Base-by-base conservation (phyloP, 2,888 invertebrate genomes). In the Trilocha varians region DNA sequence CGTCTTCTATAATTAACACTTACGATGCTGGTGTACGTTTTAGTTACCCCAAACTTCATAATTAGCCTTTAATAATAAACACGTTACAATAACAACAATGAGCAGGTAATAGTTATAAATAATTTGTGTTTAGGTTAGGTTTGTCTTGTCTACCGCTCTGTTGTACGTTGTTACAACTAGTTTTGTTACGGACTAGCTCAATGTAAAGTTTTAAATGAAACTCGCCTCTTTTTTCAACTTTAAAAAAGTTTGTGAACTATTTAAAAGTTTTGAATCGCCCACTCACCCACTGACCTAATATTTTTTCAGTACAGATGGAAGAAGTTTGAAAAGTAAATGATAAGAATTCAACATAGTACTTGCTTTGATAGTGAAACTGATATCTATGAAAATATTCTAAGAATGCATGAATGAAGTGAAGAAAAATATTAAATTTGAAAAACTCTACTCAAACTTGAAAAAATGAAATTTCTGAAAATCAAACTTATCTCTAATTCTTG, bases 41-140 rank as follows among this genome's bases (percentile, higher is more conserved):
- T 52, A 48, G 50, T 37, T 37, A 40, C 44, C 40, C 36, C 40
- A 36, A 48, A 51, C 44, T 42, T 57, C 47, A 48, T 58, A 55
- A 64, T 67, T 66, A 65, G 59, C 62, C 42, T 18, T 45, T 53
- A 48, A 41, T 36, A 47, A 44, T 53, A 43, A 50, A 44, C 47
- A 55, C 39, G 48, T 52, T 45, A 45, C 52, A 53, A 53, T 50
- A 57, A 52, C 45, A 57, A 57, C 53, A 50, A 47, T 44, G 55
- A 52, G 58, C 69, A 65, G 68, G 67, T 75, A 75, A 76, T 71
- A 68, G 78, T 78, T 80, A 78, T 69, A 72, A 78, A 78, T 79
- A 78, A 78, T 76, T 70, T 64, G 59, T 62, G 65, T 65, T 77
- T 76, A 78, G 78, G 83, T 82, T 83, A 82, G 62, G 61, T 71